A percentile compares a stretch with the other conserved stretches of the same genome.
These are phyloP conservation scores for Psittacula derbiana DNA, from an alignment of 2,797 vertebrate genomes.

Conservation along the genomic window DNA sequence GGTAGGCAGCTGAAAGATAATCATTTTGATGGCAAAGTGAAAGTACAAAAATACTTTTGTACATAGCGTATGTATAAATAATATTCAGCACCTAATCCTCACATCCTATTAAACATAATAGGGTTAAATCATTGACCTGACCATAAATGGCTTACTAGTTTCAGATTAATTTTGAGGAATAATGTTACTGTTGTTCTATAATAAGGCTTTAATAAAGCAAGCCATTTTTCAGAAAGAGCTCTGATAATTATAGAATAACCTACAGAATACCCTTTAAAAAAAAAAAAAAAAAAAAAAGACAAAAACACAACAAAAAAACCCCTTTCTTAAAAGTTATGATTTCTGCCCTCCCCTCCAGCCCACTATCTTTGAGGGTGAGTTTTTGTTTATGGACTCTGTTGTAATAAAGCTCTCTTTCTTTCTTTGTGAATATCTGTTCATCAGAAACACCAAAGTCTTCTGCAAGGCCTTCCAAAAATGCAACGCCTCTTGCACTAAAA, in stretches of 20 bases:
- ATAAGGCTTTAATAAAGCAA: not conserved
- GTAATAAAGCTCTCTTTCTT: not conserved
- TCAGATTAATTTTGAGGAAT: not conserved
- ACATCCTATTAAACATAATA: not conserved
- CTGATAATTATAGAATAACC: not conserved
- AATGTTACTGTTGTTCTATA: not conserved
- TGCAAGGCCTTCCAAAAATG: conserved; percentile 86
- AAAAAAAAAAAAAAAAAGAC: too few species aligned
- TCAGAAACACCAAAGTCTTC: conserved; percentile 79
- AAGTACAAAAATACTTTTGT: not conserved
- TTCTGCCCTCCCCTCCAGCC: not conserved
- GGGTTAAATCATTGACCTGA: not conserved
- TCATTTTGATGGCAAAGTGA: not conserved
- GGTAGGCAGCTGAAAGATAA: not conserved
- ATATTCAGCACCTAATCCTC: not conserved
- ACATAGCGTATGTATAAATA: not conserved
- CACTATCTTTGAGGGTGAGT: not conserved
- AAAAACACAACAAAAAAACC: not conserved
- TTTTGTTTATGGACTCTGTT: not conserved
- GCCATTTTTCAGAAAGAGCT: not conserved
- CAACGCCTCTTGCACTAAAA: conserved; percentile 83
- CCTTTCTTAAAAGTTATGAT: not conserved
- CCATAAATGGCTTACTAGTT: not conserved
- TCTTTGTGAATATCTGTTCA: not conserved
- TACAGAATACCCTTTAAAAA: not conserved